Evolutionary conservation across 2,888 invertebrate genomes (phyloP).

Genomic region (Melieria omissa): DNA sequence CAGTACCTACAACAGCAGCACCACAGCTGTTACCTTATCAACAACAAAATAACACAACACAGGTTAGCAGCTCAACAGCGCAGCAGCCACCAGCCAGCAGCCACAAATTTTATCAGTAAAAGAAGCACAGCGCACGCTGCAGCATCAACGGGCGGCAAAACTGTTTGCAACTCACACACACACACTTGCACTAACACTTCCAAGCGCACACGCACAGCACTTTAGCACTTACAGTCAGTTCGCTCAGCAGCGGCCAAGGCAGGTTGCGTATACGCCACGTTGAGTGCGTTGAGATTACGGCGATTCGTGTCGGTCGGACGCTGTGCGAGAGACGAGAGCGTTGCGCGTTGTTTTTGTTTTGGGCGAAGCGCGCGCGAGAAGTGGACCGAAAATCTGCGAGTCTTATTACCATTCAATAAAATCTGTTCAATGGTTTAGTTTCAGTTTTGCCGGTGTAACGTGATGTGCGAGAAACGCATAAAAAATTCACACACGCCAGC

Average conservation of each 20-base stretch:
- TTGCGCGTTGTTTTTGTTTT: too few species aligned
- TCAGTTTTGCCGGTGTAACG: slow-evolving; percentile 55
- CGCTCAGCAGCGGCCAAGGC: too few species aligned
- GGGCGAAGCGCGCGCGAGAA: too few species aligned
- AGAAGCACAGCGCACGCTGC: slow-evolving; percentile 8
- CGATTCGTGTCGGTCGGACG: slow-evolving; percentile 13
- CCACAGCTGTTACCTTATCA: too few species aligned
- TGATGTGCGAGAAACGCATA: slow-evolving; percentile 47
- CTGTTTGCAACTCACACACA: neutral
- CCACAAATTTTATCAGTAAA: slow-evolving; percentile 18
- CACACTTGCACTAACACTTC: slow-evolving; percentile 3
- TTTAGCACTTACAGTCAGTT: too few species aligned
- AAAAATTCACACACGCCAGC: slow-evolving; percentile 6
- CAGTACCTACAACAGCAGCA: too few species aligned
- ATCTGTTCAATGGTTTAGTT: slow-evolving; percentile 50
- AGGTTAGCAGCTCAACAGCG: neutral
- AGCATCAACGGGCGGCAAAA: slow-evolving; percentile 36
- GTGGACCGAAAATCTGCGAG: too few species aligned
- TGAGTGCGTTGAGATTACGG: neutral
- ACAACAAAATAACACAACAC: too few species aligned
- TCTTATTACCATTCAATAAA: too few species aligned
- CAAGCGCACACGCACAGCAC: neutral
- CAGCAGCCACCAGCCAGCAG: slow-evolving; percentile 3
- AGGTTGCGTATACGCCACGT: slow-evolving; percentile 47
- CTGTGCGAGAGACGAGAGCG: slow-evolving; percentile 12